Evolutionary conservation across 2,797 vertebrate species (phyloP), one percentile per base, ranked within the genome.

Genomic region (Pyrocephalus nanus): DNA sequence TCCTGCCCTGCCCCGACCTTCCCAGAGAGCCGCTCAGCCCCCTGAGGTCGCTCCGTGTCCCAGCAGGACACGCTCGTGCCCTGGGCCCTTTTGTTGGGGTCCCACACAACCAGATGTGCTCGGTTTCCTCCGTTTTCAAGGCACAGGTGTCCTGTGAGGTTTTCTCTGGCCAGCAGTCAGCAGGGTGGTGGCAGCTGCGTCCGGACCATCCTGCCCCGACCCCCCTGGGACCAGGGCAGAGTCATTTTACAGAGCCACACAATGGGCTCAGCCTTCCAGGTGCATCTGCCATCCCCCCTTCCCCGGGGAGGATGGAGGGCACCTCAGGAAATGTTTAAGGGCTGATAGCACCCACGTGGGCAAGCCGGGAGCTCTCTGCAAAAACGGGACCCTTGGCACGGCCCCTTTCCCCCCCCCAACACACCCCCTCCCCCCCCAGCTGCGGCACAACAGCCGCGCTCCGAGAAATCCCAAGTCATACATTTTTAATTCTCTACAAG

Each of bases 401-500:
- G 45, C 74, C 72, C 80, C 76, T 70, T 45, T 15, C 36, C 38
- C 38, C 26, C 16, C 15, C 50, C 50, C 7, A 2, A n/a, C n/a
- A n/a, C n/a, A n/a, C 58, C 60, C 36, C 26, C 30, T 12, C 57
- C 9, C 43, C 11, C 54, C 9, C 58, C 61, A 67, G 88, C 76
- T 75, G 90, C 82, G 36, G 79, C 69, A 43, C 92, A 54, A 34
- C 78, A 45, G 78, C 43, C n/a, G 18, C 8, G 76, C 92, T 62
- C 79, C 45, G 8, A 82, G 82, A 73, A 94, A 81, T 88, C 94
- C 91, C 92, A 79, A 58, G 51, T 67, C 93, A 94, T 95, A 73
- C 88, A 94, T 94, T 82, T 92, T 92, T 94, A 82, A 76, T 91
- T 81, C 57, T 32, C 87, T 89, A 82, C 87, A 78, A 66, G 78